A percentile compares a stretch with the other conserved stretches of the same genome.
These are phyloP conservation scores for Sinosuthora webbiana DNA, from an alignment of 2,113 vertebrate genomes.

Conservation along the genomic window DNA sequence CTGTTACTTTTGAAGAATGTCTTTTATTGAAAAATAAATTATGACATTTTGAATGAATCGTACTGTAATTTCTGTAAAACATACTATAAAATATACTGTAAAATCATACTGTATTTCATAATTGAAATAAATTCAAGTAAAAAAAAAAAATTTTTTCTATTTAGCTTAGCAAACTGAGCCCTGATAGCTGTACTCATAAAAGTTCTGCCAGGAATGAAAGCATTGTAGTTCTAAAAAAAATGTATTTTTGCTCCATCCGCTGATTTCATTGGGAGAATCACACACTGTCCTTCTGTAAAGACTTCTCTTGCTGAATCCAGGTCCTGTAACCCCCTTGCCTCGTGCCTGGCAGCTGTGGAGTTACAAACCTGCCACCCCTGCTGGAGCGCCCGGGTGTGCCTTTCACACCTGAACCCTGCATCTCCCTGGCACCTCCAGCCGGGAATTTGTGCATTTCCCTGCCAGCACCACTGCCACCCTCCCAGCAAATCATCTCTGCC, in stretches of 20 bases:
- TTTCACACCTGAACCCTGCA: neutral
- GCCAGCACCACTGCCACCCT: neutral
- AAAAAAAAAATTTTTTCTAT: neutral
- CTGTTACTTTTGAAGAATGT: neutral
- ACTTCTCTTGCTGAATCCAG: neutral
- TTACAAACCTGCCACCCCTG: neutral
- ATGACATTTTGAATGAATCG: neutral
- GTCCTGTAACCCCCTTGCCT: neutral
- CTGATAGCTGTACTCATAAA: neutral
- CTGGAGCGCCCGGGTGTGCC: neutral
- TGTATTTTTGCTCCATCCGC: neutral
- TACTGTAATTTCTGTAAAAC: too few species aligned
- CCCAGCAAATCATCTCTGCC: neutral
- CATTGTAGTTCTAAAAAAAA: neutral
- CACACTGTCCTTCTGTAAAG: neutral
- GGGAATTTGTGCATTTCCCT: neutral
- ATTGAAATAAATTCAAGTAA: neutral
- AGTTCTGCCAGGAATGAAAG: neutral
- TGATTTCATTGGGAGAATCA: neutral
- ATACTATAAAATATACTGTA: too few species aligned
- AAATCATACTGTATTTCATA: neutral
- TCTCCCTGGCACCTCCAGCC: neutral
- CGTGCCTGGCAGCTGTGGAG: rapidly evolving
- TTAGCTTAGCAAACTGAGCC: neutral
- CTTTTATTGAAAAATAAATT: neutral